Percentiles rank a stretch among this genome's conserved stretches.
phyloP scores from a whole-genome alignment of 2,797 vertebrate genomes.

The Pipistrellus pygmaeus region DNA sequence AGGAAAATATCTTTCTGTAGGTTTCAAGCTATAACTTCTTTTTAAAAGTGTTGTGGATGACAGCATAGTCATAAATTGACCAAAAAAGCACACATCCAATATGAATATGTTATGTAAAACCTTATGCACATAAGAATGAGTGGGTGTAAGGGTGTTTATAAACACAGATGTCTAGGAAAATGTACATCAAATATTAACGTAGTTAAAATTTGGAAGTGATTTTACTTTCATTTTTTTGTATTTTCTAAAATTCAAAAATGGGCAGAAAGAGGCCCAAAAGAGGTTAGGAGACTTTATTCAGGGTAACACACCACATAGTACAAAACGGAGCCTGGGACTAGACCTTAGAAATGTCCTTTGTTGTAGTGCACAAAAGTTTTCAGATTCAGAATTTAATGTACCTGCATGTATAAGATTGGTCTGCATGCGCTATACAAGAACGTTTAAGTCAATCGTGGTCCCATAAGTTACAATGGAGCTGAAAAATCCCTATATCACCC shows the following conservation, averaged over 20 bases:
- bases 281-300: background rate
- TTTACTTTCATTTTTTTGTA: slow-evolving; percentile 24
- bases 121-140: background rate
- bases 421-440: background rate
- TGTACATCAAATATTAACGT: slow-evolving; percentile 1
- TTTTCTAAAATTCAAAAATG: background rate
- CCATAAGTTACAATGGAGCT: background rate
- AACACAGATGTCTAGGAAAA: background rate
- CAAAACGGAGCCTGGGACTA: background rate
- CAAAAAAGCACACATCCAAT: background rate
- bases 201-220: background rate
- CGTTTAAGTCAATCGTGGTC: background rate
- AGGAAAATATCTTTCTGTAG: background rate
- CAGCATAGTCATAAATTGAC: background rate
- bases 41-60: background rate
- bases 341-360: slow-evolving; percentile 18
- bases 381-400: background rate
- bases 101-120: slow-evolving; percentile 1
- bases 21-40: background rate
- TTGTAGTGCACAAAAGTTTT: background rate
- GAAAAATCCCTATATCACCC: background rate
- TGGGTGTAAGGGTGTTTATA: background rate
- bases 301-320: background rate
- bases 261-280: background rate
- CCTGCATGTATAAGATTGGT: background rate